A percentile compares a stretch with the other conserved stretches of the same genome.
Evolutionary conservation across 2,888 invertebrate genomes (phyloP).

Genomic region (Stenodera caucasica): DNA sequence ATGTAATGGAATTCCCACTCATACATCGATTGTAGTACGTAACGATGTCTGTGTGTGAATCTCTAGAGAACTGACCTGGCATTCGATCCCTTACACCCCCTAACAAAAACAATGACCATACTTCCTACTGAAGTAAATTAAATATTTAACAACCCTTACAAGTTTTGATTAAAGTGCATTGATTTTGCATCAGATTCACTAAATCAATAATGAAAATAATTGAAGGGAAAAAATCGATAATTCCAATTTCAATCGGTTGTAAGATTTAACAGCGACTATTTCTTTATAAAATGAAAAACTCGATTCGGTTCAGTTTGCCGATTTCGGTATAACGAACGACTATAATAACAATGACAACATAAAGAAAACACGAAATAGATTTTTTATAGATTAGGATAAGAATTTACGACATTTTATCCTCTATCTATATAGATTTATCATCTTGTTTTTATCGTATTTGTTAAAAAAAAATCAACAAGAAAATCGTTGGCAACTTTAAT

Average conservation of each 20-base stretch:
- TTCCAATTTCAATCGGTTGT: neutral
- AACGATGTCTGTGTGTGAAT: constrained; percentile 39
- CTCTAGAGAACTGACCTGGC: constrained; percentile 51
- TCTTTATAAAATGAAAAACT: too few species aligned
- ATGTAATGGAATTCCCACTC: constrained; percentile 50
- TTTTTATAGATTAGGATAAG: neutral
- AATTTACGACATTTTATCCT: neutral
- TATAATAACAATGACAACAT: neutral
- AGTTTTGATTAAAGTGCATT: constrained; percentile 24
- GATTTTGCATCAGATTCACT: constrained; percentile 23
- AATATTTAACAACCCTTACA: constrained; percentile 43
- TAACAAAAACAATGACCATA: constrained; percentile 43
- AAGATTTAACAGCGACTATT: too few species aligned
- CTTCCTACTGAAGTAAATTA: constrained; percentile 42
- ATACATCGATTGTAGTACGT: constrained; percentile 34
- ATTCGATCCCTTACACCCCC: constrained; percentile 40
- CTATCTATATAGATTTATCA: neutral
- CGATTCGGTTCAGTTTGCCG: too few species aligned
- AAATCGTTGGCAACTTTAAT: neutral
- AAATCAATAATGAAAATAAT: neutral
- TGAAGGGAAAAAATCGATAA: neutral
- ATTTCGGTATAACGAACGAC: neutral
- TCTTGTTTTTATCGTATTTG: neutral
- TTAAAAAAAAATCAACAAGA: neutral
- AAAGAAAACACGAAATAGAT: neutral